Base-by-base conservation (phyloP, 2,113 vertebrate species). In the Crypturellus undulatus region DNA sequence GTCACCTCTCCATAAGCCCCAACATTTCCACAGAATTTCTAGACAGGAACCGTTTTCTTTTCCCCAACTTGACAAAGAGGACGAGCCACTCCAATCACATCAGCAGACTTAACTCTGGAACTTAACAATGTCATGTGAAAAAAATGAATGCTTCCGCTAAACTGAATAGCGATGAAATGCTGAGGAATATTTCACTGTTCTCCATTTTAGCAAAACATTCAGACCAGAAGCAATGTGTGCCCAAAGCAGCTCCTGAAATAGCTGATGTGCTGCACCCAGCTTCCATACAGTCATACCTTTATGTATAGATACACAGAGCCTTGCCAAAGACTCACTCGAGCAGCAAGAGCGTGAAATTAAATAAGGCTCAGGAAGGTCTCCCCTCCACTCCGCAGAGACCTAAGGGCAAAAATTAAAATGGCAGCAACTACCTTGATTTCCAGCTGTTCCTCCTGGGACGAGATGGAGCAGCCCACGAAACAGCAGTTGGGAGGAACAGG, bases 91-190 rank as follows among this genome's bases (percentile, higher is more conserved):
- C 36, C 49, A 56, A 71, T 64, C 2, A 73, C 7, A 72, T 42
- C n/a, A 73, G 63, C 20, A 75, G n/a, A 21, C 12, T 56, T 91
- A 84, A 73, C n/a, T n/a, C 81, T 75, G 79, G 84, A 92, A 65
- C 10, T 52, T 62, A 65, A 59, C 4, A 17, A 20, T 1, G 20
- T n/a, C 36, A 52, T 1, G 13, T 2, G 40, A 78, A 81, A 43
- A 78, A 76, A 3, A 9, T 75, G 34, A 52, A 30, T 13, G 18
- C 10, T 79, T 51, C 62, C 32, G 42, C 10, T 67, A 56, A 87
- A 52, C 40, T 25, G n/a, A 85, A 75, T 18, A 85, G 25, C 30
- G 54, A 56, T 2, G 6, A 70, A 69, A 83, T 30, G 20, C 30
- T 28, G 40, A 34, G 24, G 34, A 43, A 8, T 19, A 32, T 40